phyloP scores from a whole-genome alignment of 2,113 vertebrate species.

The Ploceus nigricollis region DNA sequence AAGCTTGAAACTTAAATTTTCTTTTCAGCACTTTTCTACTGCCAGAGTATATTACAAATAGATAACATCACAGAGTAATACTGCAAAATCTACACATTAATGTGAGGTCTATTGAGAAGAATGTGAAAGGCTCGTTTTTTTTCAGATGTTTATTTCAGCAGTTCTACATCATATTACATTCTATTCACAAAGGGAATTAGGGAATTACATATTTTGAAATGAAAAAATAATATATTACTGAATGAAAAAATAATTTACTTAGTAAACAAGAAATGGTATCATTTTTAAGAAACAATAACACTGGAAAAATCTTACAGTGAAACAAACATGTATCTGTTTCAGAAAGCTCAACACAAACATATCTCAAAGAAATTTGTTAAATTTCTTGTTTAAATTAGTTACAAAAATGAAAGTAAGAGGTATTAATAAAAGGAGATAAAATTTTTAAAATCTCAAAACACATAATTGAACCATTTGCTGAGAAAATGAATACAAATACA shows the following conservation, averaged over 20 bases:
- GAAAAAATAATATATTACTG: not conserved
- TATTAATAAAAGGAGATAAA: not conserved
- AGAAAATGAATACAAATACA: not conserved
- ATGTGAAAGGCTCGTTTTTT: not conserved
- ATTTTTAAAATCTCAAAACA: not conserved
- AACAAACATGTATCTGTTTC: not conserved
- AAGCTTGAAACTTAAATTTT: not conserved
- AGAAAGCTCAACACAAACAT: accelerated
- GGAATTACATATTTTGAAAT: not conserved
- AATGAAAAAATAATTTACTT: not conserved
- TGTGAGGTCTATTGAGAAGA: not conserved
- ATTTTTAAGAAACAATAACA: not conserved
- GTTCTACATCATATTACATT: not conserved
- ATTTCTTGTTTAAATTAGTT: not conserved
- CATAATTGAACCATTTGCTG: not conserved
- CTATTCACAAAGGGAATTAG: not conserved
- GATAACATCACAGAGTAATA: not conserved
- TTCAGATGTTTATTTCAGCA: not conserved
- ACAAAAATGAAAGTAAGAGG: not conserved
- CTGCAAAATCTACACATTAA: not conserved
- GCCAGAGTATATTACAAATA: not conserved
- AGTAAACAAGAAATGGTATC: not conserved
- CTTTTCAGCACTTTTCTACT: not conserved
- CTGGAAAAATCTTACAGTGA: not conserved
- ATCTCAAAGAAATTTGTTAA: not conserved